Percentiles rank a stretch among this genome's conserved stretches.
Conservation (phyloP, 2,888 invertebrate genomes). For the Caenorhabditis sp. region DNA sequence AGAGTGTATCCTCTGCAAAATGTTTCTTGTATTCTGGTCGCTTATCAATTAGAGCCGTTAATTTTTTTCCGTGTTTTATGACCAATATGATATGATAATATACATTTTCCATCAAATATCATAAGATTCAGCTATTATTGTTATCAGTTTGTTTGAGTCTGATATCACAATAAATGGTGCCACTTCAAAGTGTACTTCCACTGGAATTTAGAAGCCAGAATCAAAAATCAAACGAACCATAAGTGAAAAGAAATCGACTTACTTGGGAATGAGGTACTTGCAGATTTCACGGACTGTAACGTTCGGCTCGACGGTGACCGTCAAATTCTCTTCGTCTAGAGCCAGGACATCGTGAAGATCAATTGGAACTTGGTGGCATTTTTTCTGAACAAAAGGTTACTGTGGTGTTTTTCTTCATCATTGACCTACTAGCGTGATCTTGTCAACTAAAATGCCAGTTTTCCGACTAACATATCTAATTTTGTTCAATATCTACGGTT, state of each 20-base stretch:
- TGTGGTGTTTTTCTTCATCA: neutral
- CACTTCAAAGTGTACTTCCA: no score
- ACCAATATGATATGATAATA: no score
- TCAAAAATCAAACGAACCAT: slow-evolving; percentile 4
- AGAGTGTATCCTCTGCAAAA: slow-evolving; percentile 83
- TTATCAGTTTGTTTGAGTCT: no score
- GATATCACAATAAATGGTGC: no score
- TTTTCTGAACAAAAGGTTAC: slow-evolving; percentile 72
- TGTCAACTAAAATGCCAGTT: no score
- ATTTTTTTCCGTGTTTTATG: neutral
- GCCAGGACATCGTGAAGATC: slow-evolving; percentile 84
- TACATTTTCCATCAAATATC: no score
- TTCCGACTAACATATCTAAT: no score
- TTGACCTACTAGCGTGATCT: no score
- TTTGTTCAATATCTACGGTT: no score
- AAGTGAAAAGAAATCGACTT: slow-evolving; percentile 6
- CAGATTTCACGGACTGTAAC: slow-evolving; percentile 85
- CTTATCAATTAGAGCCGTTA: no score
- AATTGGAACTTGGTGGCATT: slow-evolving; percentile 84
- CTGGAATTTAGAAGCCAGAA: slow-evolving; percentile 1
- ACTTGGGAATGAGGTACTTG: slow-evolving; percentile 82
- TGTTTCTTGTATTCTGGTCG: slow-evolving; percentile 9
- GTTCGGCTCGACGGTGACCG: slow-evolving; percentile 84
- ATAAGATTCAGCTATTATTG: no score
- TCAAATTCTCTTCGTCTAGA: slow-evolving; percentile 83